These are phyloP conservation scores for Smittia sp. DNA, from an alignment of 2,888 invertebrate species.

Conservation along the genomic window DNA sequence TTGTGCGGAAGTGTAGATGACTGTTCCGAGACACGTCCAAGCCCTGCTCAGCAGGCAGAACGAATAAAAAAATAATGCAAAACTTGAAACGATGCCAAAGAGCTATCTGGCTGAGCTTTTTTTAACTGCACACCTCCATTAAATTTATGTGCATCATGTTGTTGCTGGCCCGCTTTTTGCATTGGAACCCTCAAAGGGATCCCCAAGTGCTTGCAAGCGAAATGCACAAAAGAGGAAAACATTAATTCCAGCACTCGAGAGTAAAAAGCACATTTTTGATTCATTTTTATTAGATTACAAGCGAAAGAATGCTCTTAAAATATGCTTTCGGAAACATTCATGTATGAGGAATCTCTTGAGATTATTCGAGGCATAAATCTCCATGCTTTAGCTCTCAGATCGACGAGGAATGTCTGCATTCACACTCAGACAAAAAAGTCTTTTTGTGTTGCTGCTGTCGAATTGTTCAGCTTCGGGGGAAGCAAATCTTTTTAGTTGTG, in stretches of 20 bases:
- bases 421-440: neutral
- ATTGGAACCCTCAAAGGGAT: neutral
- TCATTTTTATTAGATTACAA: conserved; percentile 37
- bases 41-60: neutral
- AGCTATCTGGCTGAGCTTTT: neutral
- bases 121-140: conserved; percentile 18
- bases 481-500: no score
- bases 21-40: no score
- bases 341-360: neutral
- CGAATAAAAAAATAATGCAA: neutral
- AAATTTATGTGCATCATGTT: neutral
- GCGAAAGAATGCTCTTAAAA: neutral
- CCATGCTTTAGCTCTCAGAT: neutral
- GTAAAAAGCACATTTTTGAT: conserved; percentile 3
- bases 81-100: conserved; percentile 32
- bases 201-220: no score
- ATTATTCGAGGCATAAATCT: conserved; percentile 6
- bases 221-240: no score
- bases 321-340: neutral
- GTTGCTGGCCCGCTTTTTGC: neutral
- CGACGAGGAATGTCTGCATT: neutral
- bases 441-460: neutral
- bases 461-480: no score
- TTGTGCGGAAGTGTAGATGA: no score
- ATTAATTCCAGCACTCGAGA: neutral